Evolutionary conservation across 2,888 invertebrate genomes (phyloP).

Genomic region (Drosophila maculinotata): DNA sequence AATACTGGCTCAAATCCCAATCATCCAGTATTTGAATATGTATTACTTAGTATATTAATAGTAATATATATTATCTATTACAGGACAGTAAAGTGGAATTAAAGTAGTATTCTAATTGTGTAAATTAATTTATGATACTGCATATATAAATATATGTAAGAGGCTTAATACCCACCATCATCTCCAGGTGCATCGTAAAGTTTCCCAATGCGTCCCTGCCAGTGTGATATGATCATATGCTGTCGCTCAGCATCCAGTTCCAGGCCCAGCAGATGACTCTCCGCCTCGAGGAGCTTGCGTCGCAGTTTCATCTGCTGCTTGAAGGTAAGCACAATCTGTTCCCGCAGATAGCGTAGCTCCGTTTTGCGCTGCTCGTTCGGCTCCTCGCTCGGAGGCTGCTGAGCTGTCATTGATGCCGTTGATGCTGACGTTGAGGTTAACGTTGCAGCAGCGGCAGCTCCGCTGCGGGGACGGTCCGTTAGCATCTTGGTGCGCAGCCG

Average conservation of each 20-base stretch:
- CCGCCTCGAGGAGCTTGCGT: constrained; percentile 94
- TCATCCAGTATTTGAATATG: too few relatives aligned
- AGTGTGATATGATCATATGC: constrained; percentile 93
- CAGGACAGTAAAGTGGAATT: too few relatives aligned
- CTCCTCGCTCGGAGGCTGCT: constrained; percentile 80
- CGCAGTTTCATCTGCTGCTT: constrained; percentile 96
- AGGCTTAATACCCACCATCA: constrained; percentile 79
- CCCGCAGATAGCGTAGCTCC: constrained; percentile 89
- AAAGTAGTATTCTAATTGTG: too few relatives aligned
- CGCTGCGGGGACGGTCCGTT: constrained; percentile 87
- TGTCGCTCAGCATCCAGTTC: constrained; percentile 95
- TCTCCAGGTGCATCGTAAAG: constrained; percentile 83
- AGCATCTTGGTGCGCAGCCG: constrained; percentile 92
- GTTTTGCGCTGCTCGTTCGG: constrained; percentile 85
- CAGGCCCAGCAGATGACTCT: constrained; percentile 94
- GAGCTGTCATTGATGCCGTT: constrained; percentile 32
- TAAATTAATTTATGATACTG: too few relatives aligned
- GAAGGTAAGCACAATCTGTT: constrained; percentile 94
- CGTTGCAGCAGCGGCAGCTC: constrained; percentile 75
- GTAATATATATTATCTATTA: too few relatives aligned
- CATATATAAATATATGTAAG: not conserved
- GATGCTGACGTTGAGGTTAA: not conserved
- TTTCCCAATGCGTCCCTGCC: constrained; percentile 93
- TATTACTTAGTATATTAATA: too few relatives aligned
- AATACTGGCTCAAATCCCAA: too few relatives aligned